phyloP scores from a whole-genome alignment of 2,888 invertebrate genomes.

The Drosophila phalerata region DNA sequence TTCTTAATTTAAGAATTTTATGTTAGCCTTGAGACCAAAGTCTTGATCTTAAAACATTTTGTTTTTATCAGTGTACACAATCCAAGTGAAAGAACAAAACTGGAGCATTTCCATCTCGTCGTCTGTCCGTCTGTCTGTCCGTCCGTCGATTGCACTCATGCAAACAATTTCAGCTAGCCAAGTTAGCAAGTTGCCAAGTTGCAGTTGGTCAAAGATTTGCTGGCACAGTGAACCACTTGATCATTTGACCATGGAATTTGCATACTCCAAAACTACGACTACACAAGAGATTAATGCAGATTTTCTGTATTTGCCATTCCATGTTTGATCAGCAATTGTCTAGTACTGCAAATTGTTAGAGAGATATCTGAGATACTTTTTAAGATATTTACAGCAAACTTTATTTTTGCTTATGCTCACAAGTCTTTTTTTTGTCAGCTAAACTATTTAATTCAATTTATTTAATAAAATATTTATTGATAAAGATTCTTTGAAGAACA shows the following conservation, averaged over 20 bases:
- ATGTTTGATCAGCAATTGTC: slow-evolving; percentile 12
- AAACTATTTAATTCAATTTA: too few relatives aligned
- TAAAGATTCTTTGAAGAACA: too few relatives aligned
- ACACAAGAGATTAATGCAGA: slow-evolving; percentile 18
- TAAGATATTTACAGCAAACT: too few relatives aligned
- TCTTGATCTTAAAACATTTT: too few relatives aligned
- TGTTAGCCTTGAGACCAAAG: too few relatives aligned
- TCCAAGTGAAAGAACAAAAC: slow-evolving; percentile 58
- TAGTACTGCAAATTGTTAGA: slow-evolving; percentile 12
- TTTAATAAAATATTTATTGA: too few relatives aligned
- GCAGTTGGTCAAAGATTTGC: slow-evolving; percentile 35
- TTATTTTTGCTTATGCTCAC: neutral
- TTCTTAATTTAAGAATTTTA: too few relatives aligned
- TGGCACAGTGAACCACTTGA: slow-evolving; percentile 84
- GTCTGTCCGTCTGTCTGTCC: slow-evolving; percentile 6
- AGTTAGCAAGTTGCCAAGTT: slow-evolving; percentile 9
- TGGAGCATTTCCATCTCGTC: slow-evolving; percentile 62
- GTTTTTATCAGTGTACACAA: too few relatives aligned
- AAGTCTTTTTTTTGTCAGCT: too few relatives aligned
- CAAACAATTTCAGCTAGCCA: slow-evolving; percentile 41
- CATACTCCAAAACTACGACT: slow-evolving; percentile 48
- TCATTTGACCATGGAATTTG: slow-evolving; percentile 83
- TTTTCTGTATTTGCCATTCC: slow-evolving; percentile 30
- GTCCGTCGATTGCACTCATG: slow-evolving; percentile 48
- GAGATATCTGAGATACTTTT: neutral